Evolutionary conservation across 2,113 vertebrate genomes (phyloP), one percentile per base, ranked within the genome.

Genomic region (Limnothrissa miodon): DNA sequence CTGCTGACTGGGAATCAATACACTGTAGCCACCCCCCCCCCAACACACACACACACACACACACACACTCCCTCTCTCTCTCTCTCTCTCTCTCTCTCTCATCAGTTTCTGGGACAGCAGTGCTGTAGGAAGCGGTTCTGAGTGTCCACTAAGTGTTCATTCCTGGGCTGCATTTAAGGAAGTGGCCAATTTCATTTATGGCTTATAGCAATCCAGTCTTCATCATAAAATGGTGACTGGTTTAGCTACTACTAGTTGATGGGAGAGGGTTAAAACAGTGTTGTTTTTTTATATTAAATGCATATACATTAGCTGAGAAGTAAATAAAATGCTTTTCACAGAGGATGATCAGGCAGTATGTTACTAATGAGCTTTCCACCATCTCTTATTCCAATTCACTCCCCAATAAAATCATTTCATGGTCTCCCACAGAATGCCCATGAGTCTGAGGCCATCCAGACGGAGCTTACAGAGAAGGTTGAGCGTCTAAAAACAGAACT

Each of bases 401-500:
- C n/a, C n/a, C n/a, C n/a, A n/a, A n/a, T n/a, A n/a, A n/a, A n/a
- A n/a, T n/a, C 45, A 4, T 80, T 23, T 25, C 23, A 2, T 66
- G 78, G 87, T 56, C 79, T 83, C 70, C 78, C 5, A 1, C 91
- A 97, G 96, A 96, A 94, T 25, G 95, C 96, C 0, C 95, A 96
- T 84, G 96, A 96, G 81, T 96, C 96, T 0, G 96, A 97, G 45
- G 93, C 92, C 74, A 93, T 96, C 46, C 96, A 96, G 87, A 95
- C 94, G 86, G 95, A 96, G 90, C 83, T 97, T 80, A 96, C 92
- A 0, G 95, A 96, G 87, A 96, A 96, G 89, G 95, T 97, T 0
- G 96, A 96, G 79, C 89, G 95, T 29, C 93, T 97, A 85, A 96
- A 96, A 89, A 94, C 96, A 0, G 96, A 97, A 74, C 94, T 97